Percentiles rank a stretch among this genome's conserved stretches.
Evolutionary conservation across 2,888 invertebrate species (phyloP).

Genomic region (Aquatica leii): DNA sequence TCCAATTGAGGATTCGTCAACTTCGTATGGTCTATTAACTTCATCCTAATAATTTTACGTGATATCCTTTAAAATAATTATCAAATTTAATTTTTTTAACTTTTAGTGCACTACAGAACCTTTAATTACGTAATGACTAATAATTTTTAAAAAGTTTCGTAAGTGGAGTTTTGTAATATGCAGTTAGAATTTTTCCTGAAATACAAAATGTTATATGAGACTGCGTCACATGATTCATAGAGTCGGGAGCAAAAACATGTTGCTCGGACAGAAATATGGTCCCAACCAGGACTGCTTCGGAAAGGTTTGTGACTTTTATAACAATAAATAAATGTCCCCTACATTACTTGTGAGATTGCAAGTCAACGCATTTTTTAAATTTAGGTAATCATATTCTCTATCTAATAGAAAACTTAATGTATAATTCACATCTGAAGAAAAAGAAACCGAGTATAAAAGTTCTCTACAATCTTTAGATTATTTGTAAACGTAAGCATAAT

Average conservation of each 20-base stretch:
- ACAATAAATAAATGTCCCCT: slow-evolving; percentile 55
- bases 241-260: slow-evolving; percentile 58
- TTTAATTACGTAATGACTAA: slow-evolving; percentile 22
- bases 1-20: no score
- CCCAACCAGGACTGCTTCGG: slow-evolving; percentile 49
- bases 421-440: not conserved
- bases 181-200: slow-evolving; percentile 40
- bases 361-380: slow-evolving; percentile 27
- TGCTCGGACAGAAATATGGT: slow-evolving; percentile 60
- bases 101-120: not conserved
- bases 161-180: slow-evolving; percentile 27
- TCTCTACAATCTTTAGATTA: no score
- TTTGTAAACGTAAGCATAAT: no score
- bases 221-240: slow-evolving; percentile 54
- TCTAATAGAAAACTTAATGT: not conserved
- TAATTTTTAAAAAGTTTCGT: slow-evolving; percentile 17
- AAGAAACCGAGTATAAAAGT: no score
- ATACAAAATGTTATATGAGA: slow-evolving; percentile 46
- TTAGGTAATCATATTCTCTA: slow-evolving; percentile 12
- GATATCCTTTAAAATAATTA: no score
- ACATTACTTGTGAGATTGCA: slow-evolving; percentile 38
- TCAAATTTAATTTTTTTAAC: slow-evolving; percentile 3
- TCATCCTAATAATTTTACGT: no score
- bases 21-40: no score
- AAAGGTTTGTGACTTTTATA: slow-evolving; percentile 58